Evolutionary conservation across 2,888 invertebrate species (phyloP), one percentile per base, ranked within the genome.

Genomic region (Pardosa pseudoannulata): DNA sequence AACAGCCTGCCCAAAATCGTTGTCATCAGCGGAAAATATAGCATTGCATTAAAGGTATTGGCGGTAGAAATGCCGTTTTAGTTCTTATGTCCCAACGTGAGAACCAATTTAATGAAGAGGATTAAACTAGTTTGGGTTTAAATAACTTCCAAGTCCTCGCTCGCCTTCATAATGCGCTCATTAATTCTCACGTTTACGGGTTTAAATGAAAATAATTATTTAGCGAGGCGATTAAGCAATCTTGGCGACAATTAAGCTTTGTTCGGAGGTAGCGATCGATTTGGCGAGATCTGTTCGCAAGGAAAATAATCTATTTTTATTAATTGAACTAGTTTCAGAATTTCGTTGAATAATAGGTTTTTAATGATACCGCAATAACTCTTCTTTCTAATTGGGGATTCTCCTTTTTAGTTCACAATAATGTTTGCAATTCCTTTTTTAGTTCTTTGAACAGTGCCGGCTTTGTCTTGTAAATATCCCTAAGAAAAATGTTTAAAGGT

Each of bases 181-280:
- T 56, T 46, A 46, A 46, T 56, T 56, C 23, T 23, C 13, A 5
- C 23, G 7, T 23, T 56, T 23, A 46, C 23, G 23, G 23, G 1
- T 56, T n/a, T 56, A 3, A 19, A 56, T 56, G 56, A 23, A 56
- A 56, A 56, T 56, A 56, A 56, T 56, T 56, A 56, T 56, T 56
- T 56, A 11, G 56, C 7, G 46, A 23, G 23, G 23, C 1, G 56
- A 56, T 56, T 19, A 56, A 56, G 56, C 11, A 23, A 5, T 56
- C 23, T 11, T 23, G 5, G 5, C 56, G 56, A 56, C 16, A 23
- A 56, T 56, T 56, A 56, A 2, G 56, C 5, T 23, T 19, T 23
- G 11, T 56, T 56, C 5, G 1, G 23, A 56, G 11, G 56, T 56
- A 56, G 23, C 16, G 19, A 56, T 56, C 3, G 5, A 3, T 23